Conservation (phyloP, 2,113 vertebrate genomes). For the Amphiprion percula region DNA sequence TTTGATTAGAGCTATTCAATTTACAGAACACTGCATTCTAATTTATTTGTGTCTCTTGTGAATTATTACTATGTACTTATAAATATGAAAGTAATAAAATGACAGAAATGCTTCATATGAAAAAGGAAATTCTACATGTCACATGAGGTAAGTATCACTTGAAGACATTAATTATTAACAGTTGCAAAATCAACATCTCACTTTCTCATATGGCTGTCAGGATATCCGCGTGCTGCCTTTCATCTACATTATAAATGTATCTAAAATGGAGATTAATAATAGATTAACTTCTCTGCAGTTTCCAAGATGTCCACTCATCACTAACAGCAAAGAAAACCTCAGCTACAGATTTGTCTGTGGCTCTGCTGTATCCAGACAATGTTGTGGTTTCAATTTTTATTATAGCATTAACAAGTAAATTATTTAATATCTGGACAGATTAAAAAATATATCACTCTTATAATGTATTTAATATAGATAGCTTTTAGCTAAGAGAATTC, state of each 20-base stretch:
- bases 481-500: neutral
- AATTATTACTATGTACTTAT: neutral
- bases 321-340: constrained; percentile 46
- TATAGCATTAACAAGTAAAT: neutral
- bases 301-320: constrained; percentile 67
- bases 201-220: constrained; percentile 51
- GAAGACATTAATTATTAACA: constrained; percentile 49
- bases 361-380: constrained; percentile 5
- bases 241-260: constrained; percentile 57
- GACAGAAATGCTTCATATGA: neutral
- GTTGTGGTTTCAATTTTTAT: neutral
- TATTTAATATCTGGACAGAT: neutral
- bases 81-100: neutral
- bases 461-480: neutral
- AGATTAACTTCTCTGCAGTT: constrained; percentile 75
- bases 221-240: constrained; percentile 36
- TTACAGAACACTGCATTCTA: neutral
- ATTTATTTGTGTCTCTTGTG: neutral
- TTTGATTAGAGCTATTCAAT: neutral
- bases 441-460: no score
- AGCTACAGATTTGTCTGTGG: constrained; percentile 16
- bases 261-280: constrained; percentile 81
- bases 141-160: constrained; percentile 30
- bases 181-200: constrained; percentile 27
- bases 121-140: neutral